Percentiles rank a stretch among this genome's conserved stretches.
Conservation (phyloP, 2,888 invertebrate species). For the Tenthredo amoena region DNA sequence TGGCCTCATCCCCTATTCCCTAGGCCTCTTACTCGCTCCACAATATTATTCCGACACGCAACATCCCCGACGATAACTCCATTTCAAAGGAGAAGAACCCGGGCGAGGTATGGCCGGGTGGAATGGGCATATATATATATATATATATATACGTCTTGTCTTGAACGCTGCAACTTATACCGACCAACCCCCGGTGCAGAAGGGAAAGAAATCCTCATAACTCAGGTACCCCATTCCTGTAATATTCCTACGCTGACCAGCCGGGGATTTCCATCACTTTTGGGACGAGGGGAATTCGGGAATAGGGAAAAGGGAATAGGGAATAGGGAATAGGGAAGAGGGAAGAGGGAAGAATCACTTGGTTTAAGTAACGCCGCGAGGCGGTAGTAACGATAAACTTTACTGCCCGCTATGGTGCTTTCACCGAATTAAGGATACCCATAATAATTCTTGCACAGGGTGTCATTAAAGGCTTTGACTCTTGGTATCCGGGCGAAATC, state of each 20-base stretch:
- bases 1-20: background rate
- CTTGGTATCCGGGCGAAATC: no score
- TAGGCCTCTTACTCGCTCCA: background rate
- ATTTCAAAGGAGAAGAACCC: background rate
- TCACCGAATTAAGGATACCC: background rate
- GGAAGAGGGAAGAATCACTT: background rate
- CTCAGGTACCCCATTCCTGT: background rate
- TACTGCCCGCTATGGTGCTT: background rate
- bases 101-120: background rate
- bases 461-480: background rate
- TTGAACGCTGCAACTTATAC: background rate
- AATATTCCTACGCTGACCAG: background rate
- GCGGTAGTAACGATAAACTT: conserved; percentile 6
- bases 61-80: conserved; percentile 17
- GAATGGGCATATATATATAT: no score
- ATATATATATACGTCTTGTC: conserved; percentile 10
- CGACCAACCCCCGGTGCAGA: background rate
- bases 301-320: background rate
- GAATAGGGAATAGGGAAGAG: background rate
- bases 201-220: background rate
- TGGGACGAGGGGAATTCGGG: background rate
- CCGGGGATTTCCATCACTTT: background rate
- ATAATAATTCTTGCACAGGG: background rate
- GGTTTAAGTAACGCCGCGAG: background rate
- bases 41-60: conserved; percentile 13